Conservation (phyloP, 2,888 invertebrate genomes). For the Philereme vetulata region DNA sequence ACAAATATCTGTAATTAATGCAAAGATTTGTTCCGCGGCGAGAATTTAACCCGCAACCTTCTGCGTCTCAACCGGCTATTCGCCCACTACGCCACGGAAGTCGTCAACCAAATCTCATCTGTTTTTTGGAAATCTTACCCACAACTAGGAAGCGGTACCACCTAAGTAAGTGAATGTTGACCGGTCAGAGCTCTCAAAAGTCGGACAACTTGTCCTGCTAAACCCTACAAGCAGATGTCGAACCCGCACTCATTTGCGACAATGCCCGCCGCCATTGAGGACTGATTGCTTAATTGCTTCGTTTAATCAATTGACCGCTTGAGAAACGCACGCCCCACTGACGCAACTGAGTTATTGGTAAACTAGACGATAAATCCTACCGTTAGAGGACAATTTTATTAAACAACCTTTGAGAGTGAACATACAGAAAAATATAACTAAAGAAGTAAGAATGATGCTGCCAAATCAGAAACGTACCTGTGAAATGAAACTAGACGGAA, state of each 20-base stretch:
- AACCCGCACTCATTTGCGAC: constrained; percentile 79
- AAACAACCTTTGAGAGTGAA: constrained; percentile 42
- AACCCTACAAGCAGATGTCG: constrained; percentile 55
- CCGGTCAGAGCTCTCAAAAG: constrained; percentile 10
- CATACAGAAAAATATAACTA: constrained; percentile 9
- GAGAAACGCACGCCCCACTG: constrained; percentile 66
- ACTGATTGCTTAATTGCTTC: constrained; percentile 83
- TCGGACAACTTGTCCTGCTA: constrained; percentile 19
- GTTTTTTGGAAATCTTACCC: too few relatives aligned
- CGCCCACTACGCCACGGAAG: too few relatives aligned
- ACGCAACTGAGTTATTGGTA: constrained; percentile 63
- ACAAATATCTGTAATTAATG: too few relatives aligned
- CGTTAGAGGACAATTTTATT: constrained; percentile 69
- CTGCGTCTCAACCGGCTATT: too few relatives aligned
- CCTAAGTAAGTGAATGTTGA: neutral
- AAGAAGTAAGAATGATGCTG: neutral
- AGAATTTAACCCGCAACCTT: too few relatives aligned
- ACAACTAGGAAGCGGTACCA: neutral
- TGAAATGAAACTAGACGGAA: neutral
- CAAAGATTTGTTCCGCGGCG: too few relatives aligned
- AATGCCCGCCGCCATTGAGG: constrained; percentile 71
- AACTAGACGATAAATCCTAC: constrained; percentile 73
- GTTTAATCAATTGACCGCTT: constrained; percentile 83
- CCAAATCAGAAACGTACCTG: neutral
- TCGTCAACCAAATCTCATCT: too few relatives aligned